These are phyloP conservation scores for Hemitrygon akajei DNA, from an alignment of 2,797 vertebrate species.

Conservation along the genomic window DNA sequence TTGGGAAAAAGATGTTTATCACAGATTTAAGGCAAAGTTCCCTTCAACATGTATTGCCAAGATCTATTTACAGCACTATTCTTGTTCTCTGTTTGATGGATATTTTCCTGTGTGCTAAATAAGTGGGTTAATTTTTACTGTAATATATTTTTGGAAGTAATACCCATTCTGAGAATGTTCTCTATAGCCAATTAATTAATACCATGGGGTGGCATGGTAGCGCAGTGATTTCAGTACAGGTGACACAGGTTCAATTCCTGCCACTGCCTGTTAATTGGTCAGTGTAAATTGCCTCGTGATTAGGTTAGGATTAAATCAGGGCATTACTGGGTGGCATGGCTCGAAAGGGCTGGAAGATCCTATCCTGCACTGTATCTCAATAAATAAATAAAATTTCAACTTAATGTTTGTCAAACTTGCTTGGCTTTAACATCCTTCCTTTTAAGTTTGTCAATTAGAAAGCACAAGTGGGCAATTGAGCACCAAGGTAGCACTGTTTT, in stretches of 20 bases:
- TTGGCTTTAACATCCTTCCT: neutral
- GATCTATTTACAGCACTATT: neutral
- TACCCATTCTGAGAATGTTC: neutral
- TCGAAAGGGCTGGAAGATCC: no score
- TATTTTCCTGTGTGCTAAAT: constrained; percentile 14
- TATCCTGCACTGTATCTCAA: no score
- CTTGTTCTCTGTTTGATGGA: neutral
- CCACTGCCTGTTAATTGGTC: no score
- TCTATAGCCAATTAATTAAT: no score
- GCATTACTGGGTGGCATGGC: no score
- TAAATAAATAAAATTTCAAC: neutral
- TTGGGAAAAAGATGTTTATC: neutral
- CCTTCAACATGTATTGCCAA: neutral
- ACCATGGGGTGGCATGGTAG: no score
- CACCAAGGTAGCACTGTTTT: no score
- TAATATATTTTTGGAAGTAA: neutral
- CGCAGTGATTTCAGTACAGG: no score
- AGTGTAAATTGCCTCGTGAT: no score
- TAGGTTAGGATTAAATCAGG: no score
- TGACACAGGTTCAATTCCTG: no score
- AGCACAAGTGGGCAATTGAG: neutral
- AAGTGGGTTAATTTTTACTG: neutral
- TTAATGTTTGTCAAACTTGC: neutral
- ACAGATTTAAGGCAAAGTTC: neutral
- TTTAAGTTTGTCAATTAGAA: neutral